Evolutionary conservation across 2,888 invertebrate genomes (phyloP), one percentile per base, ranked within the genome.

Genomic region (Drosophila niveifrons): DNA sequence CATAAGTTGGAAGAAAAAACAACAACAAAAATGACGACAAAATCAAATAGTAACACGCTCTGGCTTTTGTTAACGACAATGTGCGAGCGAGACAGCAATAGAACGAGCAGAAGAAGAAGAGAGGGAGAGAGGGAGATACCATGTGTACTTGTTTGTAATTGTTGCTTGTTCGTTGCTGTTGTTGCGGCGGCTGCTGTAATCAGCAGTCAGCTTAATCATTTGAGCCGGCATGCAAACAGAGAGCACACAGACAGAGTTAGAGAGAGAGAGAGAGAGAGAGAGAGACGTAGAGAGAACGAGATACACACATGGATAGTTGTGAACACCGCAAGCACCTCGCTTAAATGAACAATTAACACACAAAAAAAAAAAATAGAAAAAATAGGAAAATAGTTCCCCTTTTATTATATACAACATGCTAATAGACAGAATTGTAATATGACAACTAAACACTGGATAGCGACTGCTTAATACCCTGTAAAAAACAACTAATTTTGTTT

Each of bases 151-250:
- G 36, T 36, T 23, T 28, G 36, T 58, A 58, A 58, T 58, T 58
- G 31, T 46, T 29, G 55, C 55, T 56, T 46, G 61, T 28, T 47
- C 61, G 58, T 23, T 23, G 18, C 3, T 18, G 23, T 23, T 23
- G 23, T n/a, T n/a, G n/a, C n/a, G 57, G 66, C 72, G 72, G 72
- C 72, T 72, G 72, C 72, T 72, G 72, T 72, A 72, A 72, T 72
- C 66, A 31, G 44, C 46, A 29, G 72, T 58, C n/a, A n/a, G 57
- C 23, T 64, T 64, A 66, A 72, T 67, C 72, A 72, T 67, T 67
- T 58, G 57, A 66, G 61, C 72, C 72, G 62, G 72, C 72, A 56
- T 47, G 51, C 47, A 52, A 15, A 63, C 43, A 56, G 34, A 64
- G 1, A 4, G 23, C 23, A 41, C 3, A 43, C 7, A 18, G 11